Percentiles rank a stretch among this genome's conserved stretches.
Evolutionary conservation across 1,140 invertebrate species (phyloP).

Genomic region (Campoletis sonorensis): DNA sequence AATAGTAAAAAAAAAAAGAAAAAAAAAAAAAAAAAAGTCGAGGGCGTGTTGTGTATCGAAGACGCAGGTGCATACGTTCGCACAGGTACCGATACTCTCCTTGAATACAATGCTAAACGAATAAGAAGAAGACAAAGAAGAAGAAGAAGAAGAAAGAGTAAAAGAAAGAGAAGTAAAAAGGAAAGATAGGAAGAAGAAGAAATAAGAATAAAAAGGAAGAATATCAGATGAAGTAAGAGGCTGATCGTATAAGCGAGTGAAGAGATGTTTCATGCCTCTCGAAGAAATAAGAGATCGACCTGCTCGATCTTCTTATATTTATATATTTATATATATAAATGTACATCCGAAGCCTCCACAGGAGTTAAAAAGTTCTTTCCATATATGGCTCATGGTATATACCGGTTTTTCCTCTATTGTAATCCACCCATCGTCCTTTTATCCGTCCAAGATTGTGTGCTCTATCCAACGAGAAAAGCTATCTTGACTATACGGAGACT

Average conservation of each 20-base stretch:
- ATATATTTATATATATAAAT: too few relatives aligned
- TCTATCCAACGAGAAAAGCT: conserved; percentile 34
- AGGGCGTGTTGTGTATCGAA: not conserved
- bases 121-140: conserved; percentile 37
- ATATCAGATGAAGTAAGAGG: conserved; percentile 47
- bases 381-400: conserved; percentile 42
- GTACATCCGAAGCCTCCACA: not conserved
- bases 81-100: conserved; percentile 36
- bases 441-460: conserved; percentile 29
- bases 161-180: not conserved
- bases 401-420: conserved; percentile 49
- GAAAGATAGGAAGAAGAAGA: not conserved
- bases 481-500: conserved; percentile 23
- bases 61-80: conserved; percentile 40
- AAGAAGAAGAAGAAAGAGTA: not conserved
- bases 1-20: conserved; percentile 3
- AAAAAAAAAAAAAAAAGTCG: conserved; percentile 21
- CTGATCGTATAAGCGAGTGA: conserved; percentile 28
- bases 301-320: conserved; percentile 6
- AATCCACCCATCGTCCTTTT: conserved; percentile 43
- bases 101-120: conserved; percentile 35
- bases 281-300: conserved; percentile 38
- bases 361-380: conserved; percentile 42
- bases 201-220: not conserved
- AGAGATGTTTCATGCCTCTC: conserved; percentile 37